Percentiles rank a stretch among this genome's conserved stretches.
These are phyloP conservation scores for Lamproptera curius DNA, from an alignment of 2,888 invertebrate genomes.

Conservation along the genomic window DNA sequence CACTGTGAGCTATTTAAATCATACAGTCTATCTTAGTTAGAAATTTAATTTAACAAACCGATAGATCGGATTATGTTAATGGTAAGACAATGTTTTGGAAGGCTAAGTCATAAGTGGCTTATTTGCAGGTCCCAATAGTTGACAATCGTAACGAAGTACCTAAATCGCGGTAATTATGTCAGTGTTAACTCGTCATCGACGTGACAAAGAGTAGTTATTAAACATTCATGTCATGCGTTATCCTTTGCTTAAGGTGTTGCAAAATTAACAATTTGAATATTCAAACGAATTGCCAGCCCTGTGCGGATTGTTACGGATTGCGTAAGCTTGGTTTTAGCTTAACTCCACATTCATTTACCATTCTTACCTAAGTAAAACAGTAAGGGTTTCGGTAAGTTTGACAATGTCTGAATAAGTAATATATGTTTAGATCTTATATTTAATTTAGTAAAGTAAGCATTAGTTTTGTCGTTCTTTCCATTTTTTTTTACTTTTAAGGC, in stretches of 20 bases:
- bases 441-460: no score
- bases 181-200: slow-evolving; percentile 1
- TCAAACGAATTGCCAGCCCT: slow-evolving; percentile 41
- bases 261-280: slow-evolving; percentile 15
- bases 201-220: slow-evolving; percentile 5
- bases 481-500: no score
- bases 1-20: neutral
- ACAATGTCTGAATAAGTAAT: no score
- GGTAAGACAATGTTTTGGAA: no score
- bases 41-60: no score
- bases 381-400: slow-evolving; percentile 11
- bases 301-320: slow-evolving; percentile 41
- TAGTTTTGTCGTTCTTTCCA: no score
- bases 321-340: slow-evolving; percentile 59
- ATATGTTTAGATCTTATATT: no score
- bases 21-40: neutral
- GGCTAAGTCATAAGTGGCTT: no score
- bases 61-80: neutral
- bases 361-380: no score
- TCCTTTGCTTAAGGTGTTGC: no score
- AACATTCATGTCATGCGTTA: slow-evolving; percentile 3
- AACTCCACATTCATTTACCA: slow-evolving; percentile 71
- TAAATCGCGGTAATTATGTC: slow-evolving; percentile 1
- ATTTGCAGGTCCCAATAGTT: neutral
- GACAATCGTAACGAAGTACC: neutral